Evolutionary conservation across 2,888 invertebrate species (phyloP).

Genomic region (Pyrrhia umbra): DNA sequence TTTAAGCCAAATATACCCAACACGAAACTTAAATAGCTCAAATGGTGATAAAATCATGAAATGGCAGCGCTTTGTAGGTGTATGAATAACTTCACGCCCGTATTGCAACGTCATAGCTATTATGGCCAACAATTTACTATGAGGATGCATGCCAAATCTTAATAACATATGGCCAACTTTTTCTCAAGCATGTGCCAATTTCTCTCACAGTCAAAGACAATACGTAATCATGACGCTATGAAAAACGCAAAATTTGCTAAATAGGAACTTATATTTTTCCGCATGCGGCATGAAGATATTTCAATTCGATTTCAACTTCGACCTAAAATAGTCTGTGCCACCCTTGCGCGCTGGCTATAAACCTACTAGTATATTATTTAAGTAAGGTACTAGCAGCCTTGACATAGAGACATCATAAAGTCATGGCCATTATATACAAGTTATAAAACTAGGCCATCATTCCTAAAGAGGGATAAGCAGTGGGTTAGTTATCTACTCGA

Average conservation of each 20-base stretch:
- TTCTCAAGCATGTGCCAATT: slow-evolving; percentile 26
- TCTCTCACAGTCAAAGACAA: slow-evolving; percentile 19
- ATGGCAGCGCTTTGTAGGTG: slow-evolving; percentile 2
- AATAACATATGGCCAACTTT: slow-evolving; percentile 21
- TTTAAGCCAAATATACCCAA: slow-evolving; percentile 29
- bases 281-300: background rate
- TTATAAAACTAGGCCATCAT: background rate
- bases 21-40: slow-evolving; percentile 22
- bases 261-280: background rate
- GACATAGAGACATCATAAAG: background rate
- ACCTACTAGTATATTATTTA: background rate
- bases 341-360: background rate
- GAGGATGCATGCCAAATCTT: slow-evolving; percentile 31
- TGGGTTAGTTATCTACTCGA: too few relatives aligned
- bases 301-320: background rate
- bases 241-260: background rate
- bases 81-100: slow-evolving; percentile 23
- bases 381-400: background rate
- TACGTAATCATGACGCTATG: slow-evolving; percentile 15
- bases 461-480: too few relatives aligned
- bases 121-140: slow-evolving; percentile 42
- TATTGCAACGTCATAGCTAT: slow-evolving; percentile 32
- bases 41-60: slow-evolving; percentile 23
- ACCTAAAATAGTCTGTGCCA: background rate
- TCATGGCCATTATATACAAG: background rate